Conservation (phyloP, 2,113 vertebrate genomes). For the Phylloscopus trochiloides region DNA sequence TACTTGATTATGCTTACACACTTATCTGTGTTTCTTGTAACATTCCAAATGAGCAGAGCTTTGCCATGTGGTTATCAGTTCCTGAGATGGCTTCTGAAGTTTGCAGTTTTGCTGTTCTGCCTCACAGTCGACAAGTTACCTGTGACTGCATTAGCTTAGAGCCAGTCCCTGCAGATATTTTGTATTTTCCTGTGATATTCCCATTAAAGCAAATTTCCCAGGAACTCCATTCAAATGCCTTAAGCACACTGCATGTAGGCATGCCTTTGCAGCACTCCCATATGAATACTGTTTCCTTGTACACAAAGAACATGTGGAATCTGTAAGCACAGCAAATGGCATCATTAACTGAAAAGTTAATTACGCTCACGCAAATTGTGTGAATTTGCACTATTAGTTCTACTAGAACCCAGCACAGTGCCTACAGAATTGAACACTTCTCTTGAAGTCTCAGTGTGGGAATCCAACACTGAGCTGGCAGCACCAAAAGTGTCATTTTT, state of each 20-base stretch:
- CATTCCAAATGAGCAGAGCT: not conserved
- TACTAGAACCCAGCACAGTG: not conserved
- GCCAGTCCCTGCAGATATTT: not conserved
- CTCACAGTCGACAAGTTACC: not conserved
- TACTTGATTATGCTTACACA: conserved; percentile 25
- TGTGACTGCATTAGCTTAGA: not conserved
- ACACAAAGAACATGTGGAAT: conserved; percentile 30
- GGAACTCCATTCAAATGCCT: not conserved
- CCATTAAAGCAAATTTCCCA: not conserved
- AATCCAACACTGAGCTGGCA: not conserved
- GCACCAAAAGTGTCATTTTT: not conserved
- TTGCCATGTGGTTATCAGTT: not conserved
- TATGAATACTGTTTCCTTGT: not conserved
- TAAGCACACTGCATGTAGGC: not conserved
- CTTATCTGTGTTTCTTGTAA: conserved; percentile 16
- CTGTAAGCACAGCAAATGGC: not conserved
- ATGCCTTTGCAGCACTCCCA: not conserved
- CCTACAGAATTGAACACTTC: not conserved
- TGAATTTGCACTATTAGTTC: conserved; percentile 18
- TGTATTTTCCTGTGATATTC: not conserved
- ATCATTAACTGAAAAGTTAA: conserved; percentile 49
- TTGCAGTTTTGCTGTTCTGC: not conserved
- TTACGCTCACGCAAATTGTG: not conserved
- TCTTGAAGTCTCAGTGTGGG: not conserved
- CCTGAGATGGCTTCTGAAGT: not conserved